These are phyloP conservation scores for Laupala kohalensis DNA, from an alignment of 1,140 invertebrate genomes.

Conservation along the genomic window DNA sequence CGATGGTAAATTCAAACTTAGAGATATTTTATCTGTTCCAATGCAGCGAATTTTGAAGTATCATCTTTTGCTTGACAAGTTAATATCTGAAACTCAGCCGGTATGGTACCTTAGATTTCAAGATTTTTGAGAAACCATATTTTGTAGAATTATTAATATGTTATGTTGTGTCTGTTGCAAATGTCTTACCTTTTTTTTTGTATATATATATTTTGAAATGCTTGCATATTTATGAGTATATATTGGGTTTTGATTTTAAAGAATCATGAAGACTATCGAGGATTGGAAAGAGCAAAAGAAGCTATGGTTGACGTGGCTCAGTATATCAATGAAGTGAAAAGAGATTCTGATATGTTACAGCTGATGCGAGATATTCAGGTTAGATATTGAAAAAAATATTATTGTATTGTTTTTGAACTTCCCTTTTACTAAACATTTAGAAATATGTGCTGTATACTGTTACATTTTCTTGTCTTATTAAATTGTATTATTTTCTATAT, in stretches of 20 bases:
- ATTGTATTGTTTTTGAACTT: not conserved
- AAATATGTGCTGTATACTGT: not conserved
- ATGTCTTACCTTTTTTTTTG: too few relatives aligned
- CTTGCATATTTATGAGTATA: too few relatives aligned
- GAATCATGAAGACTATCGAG: slow-evolving; percentile 68
- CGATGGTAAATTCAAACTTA: slow-evolving; percentile 85
- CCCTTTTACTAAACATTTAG: not conserved
- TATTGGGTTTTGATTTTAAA: slow-evolving; percentile 22
- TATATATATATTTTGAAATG: too few relatives aligned
- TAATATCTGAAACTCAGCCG: slow-evolving; percentile 78
- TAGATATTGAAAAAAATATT: not conserved
- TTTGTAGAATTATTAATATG: not conserved
- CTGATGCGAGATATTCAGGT: slow-evolving; percentile 83
- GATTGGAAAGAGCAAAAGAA: slow-evolving; percentile 77
- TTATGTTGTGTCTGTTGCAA: too few relatives aligned
- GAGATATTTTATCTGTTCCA: slow-evolving; percentile 89
- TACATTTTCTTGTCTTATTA: not conserved
- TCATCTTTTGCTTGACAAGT: slow-evolving; percentile 81
- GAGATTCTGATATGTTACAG: slow-evolving; percentile 84
- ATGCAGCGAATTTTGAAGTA: slow-evolving; percentile 98
- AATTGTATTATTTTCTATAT: not conserved
- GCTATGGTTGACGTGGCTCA: slow-evolving; percentile 93
- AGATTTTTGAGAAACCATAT: not conserved
- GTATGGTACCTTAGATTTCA: slow-evolving; percentile 36
- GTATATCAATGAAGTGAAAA: slow-evolving; percentile 97